These are phyloP conservation scores for Apantesis nais DNA, from an alignment of 2,888 invertebrate genomes.

Conservation along the genomic window DNA sequence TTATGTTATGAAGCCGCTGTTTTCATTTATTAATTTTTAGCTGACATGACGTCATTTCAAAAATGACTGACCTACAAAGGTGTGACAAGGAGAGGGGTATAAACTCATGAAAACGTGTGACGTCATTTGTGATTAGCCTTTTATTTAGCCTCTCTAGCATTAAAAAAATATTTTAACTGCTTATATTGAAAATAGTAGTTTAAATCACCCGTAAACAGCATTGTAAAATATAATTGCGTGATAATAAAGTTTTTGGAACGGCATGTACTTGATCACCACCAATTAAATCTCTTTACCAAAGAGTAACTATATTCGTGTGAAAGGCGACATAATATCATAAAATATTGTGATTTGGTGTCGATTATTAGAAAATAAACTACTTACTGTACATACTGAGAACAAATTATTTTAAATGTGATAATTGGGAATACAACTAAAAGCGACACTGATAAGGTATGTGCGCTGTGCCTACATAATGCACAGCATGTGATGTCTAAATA, in stretches of 20 bases:
- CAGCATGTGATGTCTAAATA: slow-evolving; percentile 56
- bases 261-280: background rate
- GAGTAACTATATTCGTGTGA: background rate
- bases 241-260: background rate
- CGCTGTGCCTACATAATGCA: slow-evolving; percentile 56
- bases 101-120: too few relatives aligned
- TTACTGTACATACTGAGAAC: slow-evolving; percentile 42
- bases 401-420: slow-evolving; percentile 35
- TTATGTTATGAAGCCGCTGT: too few relatives aligned
- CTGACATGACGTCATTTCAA: too few relatives aligned
- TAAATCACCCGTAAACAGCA: background rate
- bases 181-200: background rate
- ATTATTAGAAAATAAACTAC: slow-evolving; percentile 23
- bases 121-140: too few relatives aligned
- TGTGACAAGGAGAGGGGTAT: too few relatives aligned
- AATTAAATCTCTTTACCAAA: background rate
- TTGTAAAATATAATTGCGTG: background rate
- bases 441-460: slow-evolving; percentile 48
- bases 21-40: too few relatives aligned
- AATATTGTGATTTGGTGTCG: background rate
- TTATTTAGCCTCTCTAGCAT: too few relatives aligned
- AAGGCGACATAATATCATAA: background rate
- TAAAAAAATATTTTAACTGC: too few relatives aligned
- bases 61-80: too few relatives aligned
- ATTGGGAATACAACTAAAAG: slow-evolving; percentile 50